Evolutionary conservation across 2,888 invertebrate species (phyloP), one percentile per base, ranked within the genome.

Genomic region (Drosophila conformis): DNA sequence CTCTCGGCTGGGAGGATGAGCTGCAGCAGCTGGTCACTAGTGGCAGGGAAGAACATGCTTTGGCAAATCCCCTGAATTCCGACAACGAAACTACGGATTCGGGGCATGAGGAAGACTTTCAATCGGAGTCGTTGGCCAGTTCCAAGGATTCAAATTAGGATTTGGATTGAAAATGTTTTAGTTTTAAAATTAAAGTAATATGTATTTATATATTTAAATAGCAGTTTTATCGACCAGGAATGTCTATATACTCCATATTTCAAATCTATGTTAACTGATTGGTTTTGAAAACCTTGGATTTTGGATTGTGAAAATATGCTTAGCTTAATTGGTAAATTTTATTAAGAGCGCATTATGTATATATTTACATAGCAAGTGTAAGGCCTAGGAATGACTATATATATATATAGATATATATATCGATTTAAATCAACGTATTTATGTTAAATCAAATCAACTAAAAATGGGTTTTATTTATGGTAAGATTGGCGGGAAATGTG

Each of bases 1-100:
- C 95, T 82, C 94, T 98, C 6, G 97, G 96, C 1, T 98, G 97
- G 97, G 95, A 95, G 79, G 95, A 95, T 15, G 96, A 96, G 76
- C 93, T 96, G 7, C 94, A 94, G 48, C 91, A 93, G 0, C 87
- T 96, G 57, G 93, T 96, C 0, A 92, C 93, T 29, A 91, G 90
- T 11, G 96, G 96, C 15, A 15, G 15, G 81, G 94, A 95, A 80
- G 93, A 94, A 61, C 93, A 94, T 25, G 46, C 25, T 25, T 46
- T 46, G 15, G 46, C 46, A 27, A 46, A 46, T 46, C 46, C 15
- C 25, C 8, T 15, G 27, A 46, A 27, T 25, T 15, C 15, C 46
- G 27, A 54, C 13, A 56, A 27, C 54, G 27, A 38, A 13, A 5
- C 27, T n/a, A 11, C 21, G 25, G 35, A 36, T 7, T 42, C 31